These are phyloP conservation scores for Pseudorhombus dupliciocellatus DNA, from an alignment of 2,113 vertebrate genomes.

Conservation along the genomic window DNA sequence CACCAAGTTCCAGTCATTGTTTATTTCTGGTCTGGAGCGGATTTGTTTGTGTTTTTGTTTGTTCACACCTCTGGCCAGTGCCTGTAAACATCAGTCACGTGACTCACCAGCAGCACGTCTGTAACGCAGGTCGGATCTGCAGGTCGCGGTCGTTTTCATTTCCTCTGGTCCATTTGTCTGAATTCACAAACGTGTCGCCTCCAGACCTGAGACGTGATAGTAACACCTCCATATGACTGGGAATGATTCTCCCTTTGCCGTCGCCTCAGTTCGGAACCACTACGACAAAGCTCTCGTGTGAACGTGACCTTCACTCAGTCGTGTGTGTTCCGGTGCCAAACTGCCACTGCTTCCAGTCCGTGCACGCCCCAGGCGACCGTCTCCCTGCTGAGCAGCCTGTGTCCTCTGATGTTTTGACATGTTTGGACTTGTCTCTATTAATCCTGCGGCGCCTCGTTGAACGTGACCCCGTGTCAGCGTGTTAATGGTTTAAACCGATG, in stretches of 20 bases:
- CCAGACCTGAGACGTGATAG: no score
- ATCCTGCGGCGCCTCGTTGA: not conserved
- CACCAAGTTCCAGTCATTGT: no score
- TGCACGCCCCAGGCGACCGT: not conserved
- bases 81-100: conserved; percentile 7
- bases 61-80: not conserved
- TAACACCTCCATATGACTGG: no score
- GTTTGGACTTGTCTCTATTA: conserved; percentile 46
- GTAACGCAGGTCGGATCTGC: no score
- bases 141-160: no score
- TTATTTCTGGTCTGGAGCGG: not conserved
- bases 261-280: no score
- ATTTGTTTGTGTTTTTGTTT: not conserved
- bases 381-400: not conserved
- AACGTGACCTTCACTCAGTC: no score
- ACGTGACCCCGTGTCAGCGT: conserved; percentile 5
- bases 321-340: no score
- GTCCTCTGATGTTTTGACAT: conserved; percentile 46
- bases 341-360: not conserved
- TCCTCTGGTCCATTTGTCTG: no score
- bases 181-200: no score
- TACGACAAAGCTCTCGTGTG: no score
- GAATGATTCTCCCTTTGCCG: no score
- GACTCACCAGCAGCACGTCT: not conserved
- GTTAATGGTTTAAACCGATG: not conserved